Evolutionary conservation across 2,797 vertebrate genomes (phyloP), one percentile per base, ranked within the genome.

Genomic region (Oophaga sylvatica): DNA sequence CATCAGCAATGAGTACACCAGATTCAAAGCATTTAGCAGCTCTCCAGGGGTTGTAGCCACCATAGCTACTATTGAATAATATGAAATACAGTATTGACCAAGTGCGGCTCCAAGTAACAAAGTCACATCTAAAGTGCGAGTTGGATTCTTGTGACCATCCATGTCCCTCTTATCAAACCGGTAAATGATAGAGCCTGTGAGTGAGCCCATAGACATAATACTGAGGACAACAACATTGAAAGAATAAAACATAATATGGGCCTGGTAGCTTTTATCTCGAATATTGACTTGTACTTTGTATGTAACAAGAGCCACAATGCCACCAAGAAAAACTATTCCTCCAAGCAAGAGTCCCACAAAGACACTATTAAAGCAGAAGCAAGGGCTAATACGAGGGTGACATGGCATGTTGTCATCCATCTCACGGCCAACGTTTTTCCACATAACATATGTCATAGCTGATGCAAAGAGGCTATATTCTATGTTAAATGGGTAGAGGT

Each of bases 381-480:
- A 93, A 90, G 92, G 94, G 35, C 90, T 91, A 62, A 92, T 90
- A 22, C 73, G 88, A 10, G 13, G 70, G 71, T 89, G 88, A 29
- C 10, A 91, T 87, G 95, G 95, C 86, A 93, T 87, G 5, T 94
- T 95, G 77, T 8, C 13, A 35, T 94, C 93, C 31, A 96, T 91
- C 82, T 95, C 87, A 15, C 97, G 94, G 3, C 97, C 97, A 0
- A 99, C 96, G 0, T 99, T 99, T 93, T 97, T 99, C 98, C 98
- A 99, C 98, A 99, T 97, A 88, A 99, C 94, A 1, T 97, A 99
- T 84, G 97, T 92, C 97, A 99, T 97, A 90, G 97, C 96, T 1
- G 97, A 97, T 62, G 98, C 97, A 5, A 99, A 98, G 90, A 99
- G 96, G 80, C 97, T 98, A 94, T 99, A 99, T 91, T 99, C 98